These are phyloP conservation scores for Heliconius hermathena DNA, from an alignment of 1,140 invertebrate species.

Conservation along the genomic window DNA sequence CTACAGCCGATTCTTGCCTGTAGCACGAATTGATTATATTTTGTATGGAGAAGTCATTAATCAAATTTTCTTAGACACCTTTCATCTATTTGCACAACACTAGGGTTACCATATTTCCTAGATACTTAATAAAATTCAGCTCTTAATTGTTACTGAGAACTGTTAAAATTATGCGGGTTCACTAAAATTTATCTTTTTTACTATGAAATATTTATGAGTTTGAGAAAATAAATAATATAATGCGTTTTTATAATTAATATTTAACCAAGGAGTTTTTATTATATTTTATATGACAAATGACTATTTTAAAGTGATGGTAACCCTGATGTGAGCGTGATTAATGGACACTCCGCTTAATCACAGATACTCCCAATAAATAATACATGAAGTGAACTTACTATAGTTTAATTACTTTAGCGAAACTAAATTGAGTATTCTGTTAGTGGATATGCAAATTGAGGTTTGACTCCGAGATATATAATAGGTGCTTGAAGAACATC, in stretches of 20 bases:
- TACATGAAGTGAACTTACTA: constrained; percentile 40
- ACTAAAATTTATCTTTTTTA: not conserved
- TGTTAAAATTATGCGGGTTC: not conserved
- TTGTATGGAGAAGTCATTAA: constrained; percentile 15
- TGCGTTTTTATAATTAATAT: not conserved
- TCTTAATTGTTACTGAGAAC: not conserved
- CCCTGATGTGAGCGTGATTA: constrained; percentile 26
- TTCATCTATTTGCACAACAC: constrained; percentile 10
- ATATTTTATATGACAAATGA: not conserved
- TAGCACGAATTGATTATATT: constrained; percentile 24
- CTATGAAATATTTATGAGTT: constrained; percentile 5
- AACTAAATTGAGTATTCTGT: not conserved
- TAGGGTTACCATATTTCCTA: not conserved
- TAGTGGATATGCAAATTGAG: not conserved
- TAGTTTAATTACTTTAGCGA: constrained; percentile 33
- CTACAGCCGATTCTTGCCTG: constrained; percentile 23
- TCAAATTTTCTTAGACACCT: constrained; percentile 14
- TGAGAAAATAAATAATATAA: not conserved
- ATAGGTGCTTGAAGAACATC: not conserved
- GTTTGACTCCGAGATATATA: not conserved
- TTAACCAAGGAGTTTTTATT: not conserved
- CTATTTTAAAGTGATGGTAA: not conserved
- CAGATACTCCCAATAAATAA: constrained; percentile 30
- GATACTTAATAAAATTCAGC: not conserved
- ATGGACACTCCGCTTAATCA: constrained; percentile 21